Percentiles rank a stretch among this genome's conserved stretches.
Evolutionary conservation across 64 coral and sea anemone species (phyloP).

Genomic region (Pocillopora damicornis): DNA sequence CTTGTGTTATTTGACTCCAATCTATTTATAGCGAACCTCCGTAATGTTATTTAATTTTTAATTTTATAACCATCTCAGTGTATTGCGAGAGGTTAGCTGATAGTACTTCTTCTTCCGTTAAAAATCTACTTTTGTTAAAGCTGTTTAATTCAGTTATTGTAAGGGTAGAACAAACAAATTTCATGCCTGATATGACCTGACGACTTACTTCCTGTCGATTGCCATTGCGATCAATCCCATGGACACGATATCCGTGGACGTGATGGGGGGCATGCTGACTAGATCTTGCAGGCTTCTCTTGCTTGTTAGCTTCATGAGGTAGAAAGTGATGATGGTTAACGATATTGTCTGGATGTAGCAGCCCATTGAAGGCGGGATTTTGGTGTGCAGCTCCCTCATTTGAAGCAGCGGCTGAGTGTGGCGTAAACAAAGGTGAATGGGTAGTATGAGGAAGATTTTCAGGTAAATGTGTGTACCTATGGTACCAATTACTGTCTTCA

Average conservation of each 20-base stretch:
- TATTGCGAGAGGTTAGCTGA: too few relatives aligned
- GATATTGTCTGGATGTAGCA: conserved; percentile 82
- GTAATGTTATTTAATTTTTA: too few relatives aligned
- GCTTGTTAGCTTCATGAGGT: conserved; percentile 66
- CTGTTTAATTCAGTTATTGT: too few relatives aligned
- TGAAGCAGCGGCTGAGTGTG: not conserved
- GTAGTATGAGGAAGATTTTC: conserved; percentile 13
- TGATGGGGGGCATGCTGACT: not conserved
- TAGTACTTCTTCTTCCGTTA: too few relatives aligned
- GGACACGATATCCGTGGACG: not conserved
- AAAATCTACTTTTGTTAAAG: too few relatives aligned
- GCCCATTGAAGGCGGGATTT: conserved; percentile 24
- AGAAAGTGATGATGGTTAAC: conserved; percentile 87
- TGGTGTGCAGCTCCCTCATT: conserved; percentile 15
- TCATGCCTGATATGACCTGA: not conserved
- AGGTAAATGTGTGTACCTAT: not conserved
- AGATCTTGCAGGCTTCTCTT: not conserved
- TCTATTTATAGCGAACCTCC: too few relatives aligned
- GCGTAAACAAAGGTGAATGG: not conserved
- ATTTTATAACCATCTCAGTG: too few relatives aligned
- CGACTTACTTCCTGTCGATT: conserved; percentile 32
- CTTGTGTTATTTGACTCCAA: too few relatives aligned
- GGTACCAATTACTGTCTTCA: not conserved
- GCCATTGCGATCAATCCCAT: conserved; percentile 25
- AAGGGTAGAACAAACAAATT: too few relatives aligned